Percentiles rank a stretch among this genome's conserved stretches.
Evolutionary conservation across 2,797 vertebrate species (phyloP).

Genomic region (Manis pentadactyla): DNA sequence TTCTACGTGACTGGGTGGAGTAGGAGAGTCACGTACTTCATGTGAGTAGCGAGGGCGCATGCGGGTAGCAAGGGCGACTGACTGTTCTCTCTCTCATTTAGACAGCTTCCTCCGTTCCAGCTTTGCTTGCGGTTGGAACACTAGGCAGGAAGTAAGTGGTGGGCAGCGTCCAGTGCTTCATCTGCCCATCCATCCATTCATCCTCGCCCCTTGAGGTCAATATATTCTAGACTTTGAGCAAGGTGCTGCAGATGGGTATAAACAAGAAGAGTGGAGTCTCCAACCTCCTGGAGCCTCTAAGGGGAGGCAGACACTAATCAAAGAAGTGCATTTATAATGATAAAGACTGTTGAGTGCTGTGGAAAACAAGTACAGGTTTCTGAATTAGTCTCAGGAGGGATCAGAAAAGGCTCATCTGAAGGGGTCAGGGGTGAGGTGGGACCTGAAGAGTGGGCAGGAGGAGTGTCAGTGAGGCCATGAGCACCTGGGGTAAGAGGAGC

Average conservation of each 20-base stretch:
- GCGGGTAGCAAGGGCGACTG: background rate
- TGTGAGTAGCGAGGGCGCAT: slow-evolving; percentile 69
- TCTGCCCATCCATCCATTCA: background rate
- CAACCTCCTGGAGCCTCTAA: background rate
- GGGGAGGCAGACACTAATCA: background rate
- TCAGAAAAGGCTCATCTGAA: background rate
- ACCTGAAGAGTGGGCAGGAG: background rate
- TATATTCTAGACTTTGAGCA: background rate
- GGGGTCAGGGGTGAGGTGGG: background rate
- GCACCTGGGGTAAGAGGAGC: background rate
- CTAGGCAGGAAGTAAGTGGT: background rate
- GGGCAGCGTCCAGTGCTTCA: background rate
- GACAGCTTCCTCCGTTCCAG: background rate
- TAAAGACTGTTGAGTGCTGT: background rate
- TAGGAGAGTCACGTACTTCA: slow-evolving; percentile 80
- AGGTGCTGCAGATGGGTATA: too few species aligned
- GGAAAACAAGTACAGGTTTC: background rate
- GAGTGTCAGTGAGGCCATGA: background rate
- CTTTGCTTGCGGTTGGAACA: background rate
- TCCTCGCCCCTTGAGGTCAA: background rate
- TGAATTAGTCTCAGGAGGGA: background rate
- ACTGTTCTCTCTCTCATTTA: background rate
- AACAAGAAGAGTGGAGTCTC: background rate
- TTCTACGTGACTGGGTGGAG: slow-evolving; percentile 84
- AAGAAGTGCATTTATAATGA: background rate